These are phyloP conservation scores for Ochotona curzoniae DNA, from an alignment of 2,113 vertebrate species.

Conservation along the genomic window DNA sequence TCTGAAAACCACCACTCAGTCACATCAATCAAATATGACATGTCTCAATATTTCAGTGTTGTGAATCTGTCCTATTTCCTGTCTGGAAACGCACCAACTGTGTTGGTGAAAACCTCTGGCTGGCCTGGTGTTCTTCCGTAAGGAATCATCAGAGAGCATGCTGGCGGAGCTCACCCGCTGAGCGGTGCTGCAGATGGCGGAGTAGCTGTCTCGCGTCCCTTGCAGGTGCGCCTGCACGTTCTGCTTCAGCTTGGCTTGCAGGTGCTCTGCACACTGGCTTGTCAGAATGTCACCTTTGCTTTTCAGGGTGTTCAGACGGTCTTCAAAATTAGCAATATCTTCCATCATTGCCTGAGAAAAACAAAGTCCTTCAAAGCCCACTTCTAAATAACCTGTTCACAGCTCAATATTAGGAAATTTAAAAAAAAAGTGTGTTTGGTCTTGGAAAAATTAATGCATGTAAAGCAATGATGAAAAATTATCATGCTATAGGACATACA, in stretches of 20 bases:
- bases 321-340: constrained; percentile 97
- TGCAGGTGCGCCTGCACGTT: constrained; percentile 93
- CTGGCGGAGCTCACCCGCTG: constrained; percentile 91
- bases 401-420: not conserved
- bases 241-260: constrained; percentile 94
- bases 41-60: not conserved
- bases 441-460: not conserved
- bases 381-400: not conserved
- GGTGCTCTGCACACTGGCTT: constrained; percentile 91
- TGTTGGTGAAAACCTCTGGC: not conserved
- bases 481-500: not conserved
- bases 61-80: not conserved
- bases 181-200: constrained; percentile 97
- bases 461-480: not conserved
- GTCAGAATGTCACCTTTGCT: constrained; percentile 91
- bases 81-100: not conserved
- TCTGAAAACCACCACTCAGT: not conserved
- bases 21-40: not conserved
- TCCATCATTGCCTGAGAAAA: constrained; percentile 96
- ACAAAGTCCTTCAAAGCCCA: not conserved
- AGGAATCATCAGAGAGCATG: accelerated
- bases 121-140: not conserved
- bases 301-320: constrained; percentile 91
- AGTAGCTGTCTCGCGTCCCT: constrained; percentile 96
- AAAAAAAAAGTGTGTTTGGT: not conserved